phyloP scores from a whole-genome alignment of 2,113 vertebrate species.

The Promerops cafer region DNA sequence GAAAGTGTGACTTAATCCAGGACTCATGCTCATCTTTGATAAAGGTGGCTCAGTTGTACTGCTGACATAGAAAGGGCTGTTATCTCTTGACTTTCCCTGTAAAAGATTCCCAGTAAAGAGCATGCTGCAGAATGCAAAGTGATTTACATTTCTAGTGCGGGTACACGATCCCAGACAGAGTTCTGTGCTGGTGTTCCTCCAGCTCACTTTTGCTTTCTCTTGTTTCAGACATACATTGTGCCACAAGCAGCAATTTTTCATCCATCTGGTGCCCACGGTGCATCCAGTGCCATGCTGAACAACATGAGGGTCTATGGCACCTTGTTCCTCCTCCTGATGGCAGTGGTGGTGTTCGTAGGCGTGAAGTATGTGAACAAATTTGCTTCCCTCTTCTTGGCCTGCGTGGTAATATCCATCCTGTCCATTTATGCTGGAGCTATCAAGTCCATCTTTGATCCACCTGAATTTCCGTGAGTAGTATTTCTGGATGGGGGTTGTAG shows the following conservation, averaged over 20 bases:
- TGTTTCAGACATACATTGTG: conserved; percentile 90
- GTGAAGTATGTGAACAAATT: conserved; percentile 99
- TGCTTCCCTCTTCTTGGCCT: conserved; percentile 94
- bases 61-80: background rate
- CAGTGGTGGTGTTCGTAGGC: conserved; percentile 93
- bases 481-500: background rate
- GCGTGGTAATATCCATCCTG: conserved; percentile 95
- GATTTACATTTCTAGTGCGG: background rate
- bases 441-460: conserved; percentile 92
- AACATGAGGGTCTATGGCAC: conserved; percentile 97
- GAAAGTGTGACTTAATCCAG: background rate
- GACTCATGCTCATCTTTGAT: background rate
- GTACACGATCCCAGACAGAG: background rate
- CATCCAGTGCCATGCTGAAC: conserved; percentile 85
- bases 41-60: background rate
- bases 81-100: background rate
- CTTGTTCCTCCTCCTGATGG: conserved; percentile 92
- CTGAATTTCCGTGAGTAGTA: conserved; percentile 88
- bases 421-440: conserved; percentile 95
- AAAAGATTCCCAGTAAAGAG: background rate
- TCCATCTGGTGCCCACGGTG: conserved; percentile 73
- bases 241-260: conserved; percentile 93
- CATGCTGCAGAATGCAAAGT: background rate
- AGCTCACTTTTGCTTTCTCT: background rate
- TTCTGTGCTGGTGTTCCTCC: background rate